Base-by-base conservation (phyloP, 2,113 vertebrate species). In the Bostrychus sinensis region DNA sequence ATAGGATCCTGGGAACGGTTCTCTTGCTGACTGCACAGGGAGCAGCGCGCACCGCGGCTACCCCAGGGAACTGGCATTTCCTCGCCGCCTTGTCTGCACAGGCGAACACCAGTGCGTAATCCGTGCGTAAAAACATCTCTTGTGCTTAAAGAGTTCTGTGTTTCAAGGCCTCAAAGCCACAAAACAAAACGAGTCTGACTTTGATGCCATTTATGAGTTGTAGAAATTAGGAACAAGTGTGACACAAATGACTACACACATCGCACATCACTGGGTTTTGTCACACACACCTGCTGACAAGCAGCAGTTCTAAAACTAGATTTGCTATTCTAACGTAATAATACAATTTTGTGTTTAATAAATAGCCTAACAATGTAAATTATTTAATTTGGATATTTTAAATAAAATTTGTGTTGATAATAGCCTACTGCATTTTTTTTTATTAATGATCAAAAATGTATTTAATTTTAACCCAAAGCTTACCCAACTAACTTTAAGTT, bases 1-100 rank as follows among this genome's bases (percentile, higher is more conserved):
- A 92, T 92, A 89, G 36, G 56, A 92, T 92, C 92, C 86, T 84
- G 85, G 89, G 86, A 89, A 86, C 75, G 79, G 80, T 78, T 45
- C 34, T 75, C 61, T 71, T 60, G 87, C 74, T 88, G 75, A 61
- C 25, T 75, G 36, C 46, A 50, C 46, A 6, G 82, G 81, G 73
- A 82, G 61, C 72, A 83, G 73, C 58, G 82, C 76, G 53, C 60
- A 61, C 60, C 45, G 58, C 74, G 75, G 23, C 13, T 38, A 10
- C 9, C 10, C 10, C 9, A 11, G 37, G 9, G 13, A 38, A 38
- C 67, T 70, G 87, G 84, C 66, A 87, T 91, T 83, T 89, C 73
- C 70, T 66, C 51, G 10, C 60, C 41, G 62, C 80, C 70, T 72
- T 75, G 66, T 81, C 65, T 80, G 30, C 65, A 39, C 38, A 67